Base-by-base conservation (phyloP, 1,140 invertebrate species). In the Cyrtorhinus lividipennis region DNA sequence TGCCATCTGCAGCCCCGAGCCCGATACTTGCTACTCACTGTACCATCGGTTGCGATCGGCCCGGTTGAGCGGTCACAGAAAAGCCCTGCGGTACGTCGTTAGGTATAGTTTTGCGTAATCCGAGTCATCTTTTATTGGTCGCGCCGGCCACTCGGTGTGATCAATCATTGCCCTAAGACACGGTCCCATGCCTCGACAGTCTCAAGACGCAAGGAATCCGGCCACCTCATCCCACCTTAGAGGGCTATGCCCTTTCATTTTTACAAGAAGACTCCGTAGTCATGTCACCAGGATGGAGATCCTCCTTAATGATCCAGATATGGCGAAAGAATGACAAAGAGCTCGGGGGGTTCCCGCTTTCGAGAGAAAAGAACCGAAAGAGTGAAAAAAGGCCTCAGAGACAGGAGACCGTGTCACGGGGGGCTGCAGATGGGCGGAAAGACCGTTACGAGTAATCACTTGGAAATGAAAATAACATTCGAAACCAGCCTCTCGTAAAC, bases 171-270 rank as follows among this genome's bases (percentile, higher is more conserved):
- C 48, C 10, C 5, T 5, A 53, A 20, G 48, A 53, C 48, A 53
- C 12, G 20, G 48, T 12, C 12, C 48, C n/a, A n/a, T 13, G 10
- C 48, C 48, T 15, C 10, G 48, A 20, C 8, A 15, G 8, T 53
- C 20, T 20, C n/a, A 44, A n/a, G 38, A 8, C 38, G n/a, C 8
- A 44, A 44, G 12, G 48, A 53, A 15, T 53, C 48, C 5, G 10
- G 48, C 48, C 10, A 53, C 48, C 48, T 53, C 48, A 53, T 53
- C 48, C 48, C 48, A 53, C 48, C 48, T 53, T 53, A n/a, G 48
- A 22, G 18, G 30, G 30, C 5, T 5, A n/a, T n/a, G n/a, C n/a
- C n/a, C n/a, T n/a, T n/a, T 5, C 5, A 8, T 38, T 38, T 38
- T 38, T 38, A 38, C 30, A 5, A 15, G 30, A 15, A 38, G 30